These are phyloP conservation scores for Polyploca ridens DNA, from an alignment of 2,888 invertebrate species.

Conservation along the genomic window DNA sequence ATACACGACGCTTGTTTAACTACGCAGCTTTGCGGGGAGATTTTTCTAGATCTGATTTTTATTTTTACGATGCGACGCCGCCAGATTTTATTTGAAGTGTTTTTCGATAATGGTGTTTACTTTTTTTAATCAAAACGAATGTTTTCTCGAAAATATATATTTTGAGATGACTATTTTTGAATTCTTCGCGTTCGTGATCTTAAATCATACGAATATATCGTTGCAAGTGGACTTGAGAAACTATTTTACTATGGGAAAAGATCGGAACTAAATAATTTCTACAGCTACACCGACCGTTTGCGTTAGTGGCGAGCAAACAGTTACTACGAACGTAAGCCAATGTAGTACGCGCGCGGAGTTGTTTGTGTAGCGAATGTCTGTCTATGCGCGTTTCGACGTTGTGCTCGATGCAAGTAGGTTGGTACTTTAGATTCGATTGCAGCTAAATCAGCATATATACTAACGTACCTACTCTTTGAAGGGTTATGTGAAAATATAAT, in stretches of 20 bases:
- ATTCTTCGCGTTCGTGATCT: background rate
- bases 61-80: conserved; percentile 32
- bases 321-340: conserved; percentile 9
- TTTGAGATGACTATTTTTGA: background rate
- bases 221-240: background rate
- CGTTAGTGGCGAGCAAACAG: background rate
- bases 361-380: conserved; percentile 33
- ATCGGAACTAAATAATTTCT: background rate
- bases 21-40: conserved; percentile 38
- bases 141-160: background rate
- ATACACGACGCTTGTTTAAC: conserved; percentile 44
- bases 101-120: conserved; percentile 51
- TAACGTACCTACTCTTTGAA: conserved; percentile 15
- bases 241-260: background rate
- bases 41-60: conserved; percentile 44
- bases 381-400: conserved; percentile 31
- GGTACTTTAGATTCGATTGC: conserved; percentile 32
- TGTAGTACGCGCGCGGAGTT: conserved; percentile 29
- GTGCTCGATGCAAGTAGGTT: conserved; percentile 16
- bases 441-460: conserved; percentile 23
- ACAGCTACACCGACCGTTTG: background rate
- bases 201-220: background rate
- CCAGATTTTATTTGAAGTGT: conserved; percentile 43
- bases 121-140: background rate
- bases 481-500: conserved; percentile 29